Evolutionary conservation across 30 jellyfish, hydroid and myxozoan genomes (phyloP), one percentile per base, ranked within the genome.

Genomic region (Rhopilema esculentum): DNA sequence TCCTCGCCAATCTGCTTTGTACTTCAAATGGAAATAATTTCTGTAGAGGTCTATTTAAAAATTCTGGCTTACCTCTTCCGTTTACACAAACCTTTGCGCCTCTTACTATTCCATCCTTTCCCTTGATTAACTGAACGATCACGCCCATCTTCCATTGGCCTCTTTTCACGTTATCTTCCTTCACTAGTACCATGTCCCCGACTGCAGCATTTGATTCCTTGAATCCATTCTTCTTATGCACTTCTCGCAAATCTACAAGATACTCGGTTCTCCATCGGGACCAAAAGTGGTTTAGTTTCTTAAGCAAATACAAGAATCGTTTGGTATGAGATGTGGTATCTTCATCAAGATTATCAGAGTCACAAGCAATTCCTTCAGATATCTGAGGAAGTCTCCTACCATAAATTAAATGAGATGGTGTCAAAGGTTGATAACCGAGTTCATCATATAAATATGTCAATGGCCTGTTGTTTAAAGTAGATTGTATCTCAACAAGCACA

Each of bases 241-340:
- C n/a, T n/a, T 79, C 80, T 66, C 89, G 27, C 21, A 79, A 31
- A 0, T 79, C 89, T 23, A 61, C 85, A 9, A 62, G 49, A 79
- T 79, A 79, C 68, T 79, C 89, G 16, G 12, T 12, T 61, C 30
- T 79, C 89, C 89, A 79, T 16, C 67, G 89, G 25, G 89, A 79
- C 63, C 64, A 48, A 29, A 79, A 62, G 64, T 79, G 89, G 23
- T 64, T 28, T 23, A 62, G 65, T 79, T 64, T 61, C 24, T 29
- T 66, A 4, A 79, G 30, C n/a, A 79, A 67, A 64, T 79, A 79
- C 80, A 0, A 0, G 64, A 79, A 79, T 0, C 64, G 27, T 29
- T 64, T 79, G 6, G 89, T 57, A 66, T 53, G 28, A 0, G 65
- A 19, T 9, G 82, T 20, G 2, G 89, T 0, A 64, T 0, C 69